These are phyloP conservation scores for Megalonaias nervosa DNA, from an alignment of 1,140 invertebrate species.

Conservation along the genomic window DNA sequence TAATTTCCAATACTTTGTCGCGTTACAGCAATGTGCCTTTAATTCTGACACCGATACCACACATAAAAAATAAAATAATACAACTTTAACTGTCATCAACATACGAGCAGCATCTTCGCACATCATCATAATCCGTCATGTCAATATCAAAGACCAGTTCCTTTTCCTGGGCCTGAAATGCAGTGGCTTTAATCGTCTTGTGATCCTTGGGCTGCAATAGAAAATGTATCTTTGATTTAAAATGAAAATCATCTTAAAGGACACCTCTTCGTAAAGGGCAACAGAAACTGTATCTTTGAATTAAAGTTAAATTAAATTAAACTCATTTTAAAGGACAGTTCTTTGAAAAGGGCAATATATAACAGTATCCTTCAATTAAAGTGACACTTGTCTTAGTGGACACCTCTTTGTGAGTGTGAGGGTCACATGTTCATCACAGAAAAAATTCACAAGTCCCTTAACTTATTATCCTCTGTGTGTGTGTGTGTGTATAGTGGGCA, in stretches of 20 bases:
- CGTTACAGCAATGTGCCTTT: not conserved
- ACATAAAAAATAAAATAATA: not conserved
- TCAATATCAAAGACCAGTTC: conserved; percentile 99
- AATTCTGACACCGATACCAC: not conserved
- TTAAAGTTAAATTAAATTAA: too few species aligned
- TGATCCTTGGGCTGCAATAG: conserved; percentile 76
- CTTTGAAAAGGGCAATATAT: too few species aligned
- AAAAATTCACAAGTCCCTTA: too few species aligned
- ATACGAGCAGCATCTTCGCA: conserved; percentile 84
- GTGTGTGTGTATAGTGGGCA: too few species aligned
- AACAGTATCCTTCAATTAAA: not conserved
- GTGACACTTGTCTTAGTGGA: too few species aligned
- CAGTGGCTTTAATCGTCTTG: conserved; percentile 73
- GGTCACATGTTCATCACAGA: too few species aligned
- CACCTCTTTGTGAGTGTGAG: too few species aligned
- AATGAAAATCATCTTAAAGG: too few species aligned
- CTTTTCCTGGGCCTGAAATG: conserved; percentile 77
- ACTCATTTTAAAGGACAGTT: too few species aligned
- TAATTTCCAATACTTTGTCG: not conserved
- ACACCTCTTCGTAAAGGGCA: conserved; percentile 1
- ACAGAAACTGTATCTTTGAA: conserved; percentile 8
- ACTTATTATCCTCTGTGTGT: too few species aligned
- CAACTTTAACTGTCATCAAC: conserved; percentile 33
- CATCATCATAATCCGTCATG: conserved; percentile 99
- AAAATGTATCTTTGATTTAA: not conserved